Conservation (phyloP, 30 jellyfish, hydroid and myxozoan genomes). For the Hydra vulgaris region DNA sequence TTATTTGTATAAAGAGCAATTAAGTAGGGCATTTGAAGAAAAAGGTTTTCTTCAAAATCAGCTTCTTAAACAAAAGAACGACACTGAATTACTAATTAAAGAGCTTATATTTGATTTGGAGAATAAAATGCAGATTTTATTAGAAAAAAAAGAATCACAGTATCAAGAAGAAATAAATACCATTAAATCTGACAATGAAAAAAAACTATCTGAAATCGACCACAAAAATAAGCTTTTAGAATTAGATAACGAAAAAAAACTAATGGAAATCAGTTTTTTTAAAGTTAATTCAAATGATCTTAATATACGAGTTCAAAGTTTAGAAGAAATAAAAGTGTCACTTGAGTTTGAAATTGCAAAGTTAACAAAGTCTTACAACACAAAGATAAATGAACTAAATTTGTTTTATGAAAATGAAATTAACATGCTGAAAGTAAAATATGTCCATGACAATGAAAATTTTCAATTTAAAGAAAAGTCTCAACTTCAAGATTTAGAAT, state of each 20-base stretch:
- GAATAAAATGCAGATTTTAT: slow-evolving; percentile 21
- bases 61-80: slow-evolving; percentile 27
- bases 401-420: slow-evolving; percentile 58
- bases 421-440: slow-evolving; percentile 31
- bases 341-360: slow-evolving; percentile 22
- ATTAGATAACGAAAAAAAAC: neutral
- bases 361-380: slow-evolving; percentile 18
- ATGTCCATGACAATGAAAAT: slow-evolving; percentile 11
- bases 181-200: neutral
- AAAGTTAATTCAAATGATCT: neutral
- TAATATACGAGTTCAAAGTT: neutral
- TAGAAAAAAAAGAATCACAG: slow-evolving; percentile 25
- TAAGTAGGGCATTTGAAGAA: slow-evolving; percentile 28
- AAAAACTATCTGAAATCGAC: neutral
- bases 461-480: neutral
- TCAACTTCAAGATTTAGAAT: slow-evolving; percentile 11
- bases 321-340: slow-evolving; percentile 2
- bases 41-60: slow-evolving; percentile 25
- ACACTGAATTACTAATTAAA: slow-evolving; percentile 40
- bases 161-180: slow-evolving; percentile 52
- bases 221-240: too few relatives aligned
- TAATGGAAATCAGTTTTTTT: neutral
- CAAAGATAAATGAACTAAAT: slow-evolving; percentile 46
- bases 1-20: slow-evolving; percentile 19
- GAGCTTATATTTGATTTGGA: slow-evolving; percentile 38